Conservation (phyloP, 2,888 invertebrate species). For the Micoletzkya japonica region DNA sequence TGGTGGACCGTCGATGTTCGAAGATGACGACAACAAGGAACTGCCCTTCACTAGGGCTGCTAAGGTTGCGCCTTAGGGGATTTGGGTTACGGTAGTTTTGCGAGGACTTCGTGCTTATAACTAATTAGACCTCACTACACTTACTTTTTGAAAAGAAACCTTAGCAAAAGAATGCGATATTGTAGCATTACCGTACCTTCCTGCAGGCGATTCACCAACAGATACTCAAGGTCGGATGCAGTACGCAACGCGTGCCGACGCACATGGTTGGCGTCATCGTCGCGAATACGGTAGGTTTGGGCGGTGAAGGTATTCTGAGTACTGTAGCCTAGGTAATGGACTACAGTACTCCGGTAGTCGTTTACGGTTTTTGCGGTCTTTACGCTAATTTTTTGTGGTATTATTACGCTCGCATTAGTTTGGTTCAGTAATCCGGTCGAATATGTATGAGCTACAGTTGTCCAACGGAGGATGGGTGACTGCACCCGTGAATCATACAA, state of each 20-base stretch:
- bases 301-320: background rate
- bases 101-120: too few species aligned
- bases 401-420: background rate
- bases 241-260: constrained; percentile 30
- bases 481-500: too few species aligned
- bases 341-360: too few species aligned
- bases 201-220: constrained; percentile 32
- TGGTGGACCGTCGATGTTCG: constrained; percentile 33
- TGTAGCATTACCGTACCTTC: background rate
- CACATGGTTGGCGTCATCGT: constrained; percentile 44
- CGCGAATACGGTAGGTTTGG: constrained; percentile 37
- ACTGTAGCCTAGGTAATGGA: background rate
- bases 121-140: too few species aligned
- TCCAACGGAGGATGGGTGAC: too few species aligned
- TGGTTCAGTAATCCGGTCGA: background rate
- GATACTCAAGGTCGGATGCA: constrained; percentile 37
- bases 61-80: background rate
- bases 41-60: background rate
- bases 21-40: background rate
- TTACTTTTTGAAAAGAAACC: background rate
- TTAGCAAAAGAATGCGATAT: background rate
- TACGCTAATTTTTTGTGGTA: too few species aligned
- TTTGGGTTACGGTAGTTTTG: background rate
- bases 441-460: background rate
- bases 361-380: too few species aligned